Base-by-base conservation (phyloP, 2,113 vertebrate species). In the Toxostoma redivivum region DNA sequence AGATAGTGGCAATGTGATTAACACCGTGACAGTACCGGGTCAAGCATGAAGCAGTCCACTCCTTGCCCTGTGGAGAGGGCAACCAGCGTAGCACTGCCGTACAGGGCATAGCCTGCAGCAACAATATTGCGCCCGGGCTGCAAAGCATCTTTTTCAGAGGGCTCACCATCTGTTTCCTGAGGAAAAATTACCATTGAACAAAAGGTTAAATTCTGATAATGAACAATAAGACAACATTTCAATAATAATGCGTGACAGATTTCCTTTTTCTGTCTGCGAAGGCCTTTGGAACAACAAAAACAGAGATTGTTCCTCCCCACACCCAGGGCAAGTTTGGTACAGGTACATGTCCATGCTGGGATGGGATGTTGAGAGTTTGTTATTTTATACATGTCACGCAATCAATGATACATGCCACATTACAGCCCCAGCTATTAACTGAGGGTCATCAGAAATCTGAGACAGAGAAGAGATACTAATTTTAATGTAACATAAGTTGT, bases 41-140 rank as follows among this genome's bases (percentile, higher is more conserved):
- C 99, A 2, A 99, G 97, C 98, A 99, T 99, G 98, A 99, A 99
- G 97, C 99, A 99, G 94, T 99, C 98, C 93, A 99, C 98, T 62
- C 99, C 99, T 66, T 98, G 98, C 2, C 99, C 99, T 0, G 99
- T 99, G 95, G 98, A 99, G 83, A 99, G 98, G 38, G 99, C 99
- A 12, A 99, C 98, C 44, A 99, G 91, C 0, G 99, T 99, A 56
- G 99, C 99, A 30, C 99, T 99, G 60, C 99, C 99, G 0, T 99
- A 99, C 18, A 99, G 97, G 0, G 99, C 99, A 50, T 99, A 99
- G 42, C 99, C 99, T 0, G 99, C 99, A 38, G 99, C 99, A 84
- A 99, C 99, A 1, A 99, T 99, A 44, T 97, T 98, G 33, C 97
- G 97, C 7, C 99, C 99, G 0, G 97, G 97, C 95, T 99, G 99